Evolutionary conservation across 2,113 vertebrate species (phyloP).

Genomic region (Leucosticte australis): DNA sequence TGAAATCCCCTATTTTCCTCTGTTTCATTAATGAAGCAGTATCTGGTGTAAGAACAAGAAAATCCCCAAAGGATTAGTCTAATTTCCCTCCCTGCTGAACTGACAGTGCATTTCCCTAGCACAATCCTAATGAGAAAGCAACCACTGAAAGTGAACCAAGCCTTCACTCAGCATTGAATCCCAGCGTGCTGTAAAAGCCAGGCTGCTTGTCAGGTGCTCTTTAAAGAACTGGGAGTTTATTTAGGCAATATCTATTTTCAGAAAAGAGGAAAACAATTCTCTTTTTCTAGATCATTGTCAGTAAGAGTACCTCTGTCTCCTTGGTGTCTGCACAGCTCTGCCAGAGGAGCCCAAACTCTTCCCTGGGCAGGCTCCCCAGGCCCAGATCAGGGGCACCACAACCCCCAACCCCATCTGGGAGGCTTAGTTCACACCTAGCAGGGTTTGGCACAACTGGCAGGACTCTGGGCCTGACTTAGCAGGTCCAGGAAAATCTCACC

Average conservation of each 20-base stretch:
- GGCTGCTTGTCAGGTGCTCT: background rate
- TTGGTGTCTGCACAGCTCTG: background rate
- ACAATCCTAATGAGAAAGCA: background rate
- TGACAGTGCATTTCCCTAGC: background rate
- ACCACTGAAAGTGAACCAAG: background rate
- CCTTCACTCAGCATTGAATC: background rate
- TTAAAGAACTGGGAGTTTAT: background rate
- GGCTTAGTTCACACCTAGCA: background rate
- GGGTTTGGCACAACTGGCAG: background rate
- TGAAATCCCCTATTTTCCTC: background rate
- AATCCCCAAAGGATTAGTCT: background rate
- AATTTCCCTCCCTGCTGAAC: background rate
- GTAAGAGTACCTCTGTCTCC: background rate
- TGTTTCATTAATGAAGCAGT: background rate
- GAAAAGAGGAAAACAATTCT: background rate
- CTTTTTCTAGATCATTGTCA: background rate
- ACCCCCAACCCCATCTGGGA: background rate
- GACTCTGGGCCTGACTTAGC: background rate
- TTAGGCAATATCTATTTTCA: slow-evolving; percentile 16
- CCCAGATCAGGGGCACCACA: background rate
- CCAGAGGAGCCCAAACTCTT: background rate
- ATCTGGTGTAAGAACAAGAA: background rate
- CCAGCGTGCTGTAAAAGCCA: background rate
- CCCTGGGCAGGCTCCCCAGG: background rate
- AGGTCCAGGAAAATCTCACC: background rate